Evolutionary conservation across 2,888 invertebrate species (phyloP).

Genomic region (Watsonalla cultraria): DNA sequence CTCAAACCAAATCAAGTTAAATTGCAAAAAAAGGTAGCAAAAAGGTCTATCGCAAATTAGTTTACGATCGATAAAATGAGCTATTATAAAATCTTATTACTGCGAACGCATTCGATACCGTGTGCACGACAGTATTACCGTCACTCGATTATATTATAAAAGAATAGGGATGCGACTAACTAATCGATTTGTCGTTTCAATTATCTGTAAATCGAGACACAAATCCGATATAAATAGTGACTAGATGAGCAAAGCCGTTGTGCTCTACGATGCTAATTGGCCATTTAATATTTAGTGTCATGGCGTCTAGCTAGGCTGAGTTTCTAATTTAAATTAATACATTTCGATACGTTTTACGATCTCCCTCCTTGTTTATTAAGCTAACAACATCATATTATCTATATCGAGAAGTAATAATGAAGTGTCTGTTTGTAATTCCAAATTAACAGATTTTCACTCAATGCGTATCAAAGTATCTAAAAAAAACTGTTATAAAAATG

Average conservation of each 20-base stretch:
- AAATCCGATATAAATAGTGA: conserved; percentile 39
- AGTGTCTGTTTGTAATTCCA: no score
- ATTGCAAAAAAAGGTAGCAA: no score
- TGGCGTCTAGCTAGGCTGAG: conserved; percentile 3
- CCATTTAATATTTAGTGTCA: conserved; percentile 17
- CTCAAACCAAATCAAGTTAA: no score
- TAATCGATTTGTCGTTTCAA: conserved; percentile 58
- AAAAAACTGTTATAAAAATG: no score
- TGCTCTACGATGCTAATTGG: conserved; percentile 1
- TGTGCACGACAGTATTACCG: conserved; percentile 54
- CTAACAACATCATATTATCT: no score
- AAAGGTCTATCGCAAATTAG: no score
- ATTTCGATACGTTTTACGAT: background rate
- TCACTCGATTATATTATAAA: conserved; percentile 42
- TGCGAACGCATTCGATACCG: conserved; percentile 21
- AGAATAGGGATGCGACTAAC: conserved; percentile 30
- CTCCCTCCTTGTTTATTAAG: background rate
- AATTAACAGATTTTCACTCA: no score
- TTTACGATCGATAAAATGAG: conserved; percentile 13
- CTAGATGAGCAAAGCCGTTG: conserved; percentile 8
- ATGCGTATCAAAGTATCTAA: no score
- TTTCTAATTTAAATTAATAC: no score
- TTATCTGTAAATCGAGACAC: conserved; percentile 50
- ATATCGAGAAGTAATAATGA: no score
- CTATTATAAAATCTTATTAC: conserved; percentile 33